Evolutionary conservation across 2,113 vertebrate species (phyloP), one percentile per base, ranked within the genome.

Genomic region (Hippocampus comes): DNA sequence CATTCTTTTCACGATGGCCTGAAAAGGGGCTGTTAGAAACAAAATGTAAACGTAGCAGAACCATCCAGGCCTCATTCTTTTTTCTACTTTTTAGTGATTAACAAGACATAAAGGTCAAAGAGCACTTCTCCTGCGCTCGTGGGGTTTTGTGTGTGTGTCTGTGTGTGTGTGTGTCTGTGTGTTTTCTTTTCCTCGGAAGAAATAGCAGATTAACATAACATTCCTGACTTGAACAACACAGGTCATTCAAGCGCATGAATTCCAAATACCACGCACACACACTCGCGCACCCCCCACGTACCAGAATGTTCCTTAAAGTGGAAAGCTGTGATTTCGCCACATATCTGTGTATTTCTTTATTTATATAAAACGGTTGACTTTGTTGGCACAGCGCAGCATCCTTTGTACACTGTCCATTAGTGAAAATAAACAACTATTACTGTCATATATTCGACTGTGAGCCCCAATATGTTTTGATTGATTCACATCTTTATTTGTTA

Each of bases 281-380:
- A 59, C 25, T 25, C 23, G 23, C 23, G n/a, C 25, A 59, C 57
- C 25, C 21, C 21, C 42, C 64, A 25, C 23, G 48, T 56, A 55
- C 56, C 46, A 70, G 67, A 34, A 66, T 67, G 72, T 69, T 78
- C 67, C 64, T 48, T 64, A 2, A 48, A 43, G 46, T 68, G 43
- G 55, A 46, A 51, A 72, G 14, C 66, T 73, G 48, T 75, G 69
- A 68, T 70, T 78, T 81, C 68, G 60, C 65, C 67, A n/a, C 75
- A 71, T 63, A 66, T 69, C 18, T 86, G 46, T 79, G 56, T 87
- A 74, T 89, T 72, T 87, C 74, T 89, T 88, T 90, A 86, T 90
- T 89, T 90, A 88, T 89, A 77, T 75, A 71, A 89, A 86, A 51
- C 70, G 73, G 74, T 38, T 80, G 70, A 86, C 84, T 77, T 82